A percentile compares a stretch with the other conserved stretches of the same genome.
Conservation (phyloP, 1,140 invertebrate species). For the Magallana gigas region DNA sequence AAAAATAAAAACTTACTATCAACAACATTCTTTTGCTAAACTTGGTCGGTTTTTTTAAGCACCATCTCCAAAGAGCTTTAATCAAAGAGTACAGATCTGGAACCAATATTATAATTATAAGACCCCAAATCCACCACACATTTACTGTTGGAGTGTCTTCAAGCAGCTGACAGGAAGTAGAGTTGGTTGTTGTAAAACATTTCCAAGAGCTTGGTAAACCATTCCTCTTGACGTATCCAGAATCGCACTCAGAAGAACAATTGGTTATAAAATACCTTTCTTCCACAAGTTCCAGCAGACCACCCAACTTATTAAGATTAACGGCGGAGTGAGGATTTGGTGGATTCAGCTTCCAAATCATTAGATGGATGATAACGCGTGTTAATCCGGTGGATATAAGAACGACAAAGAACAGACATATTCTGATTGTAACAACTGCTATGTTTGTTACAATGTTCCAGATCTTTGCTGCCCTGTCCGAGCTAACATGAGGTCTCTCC, state of each 20-base stretch:
- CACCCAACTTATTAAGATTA: background rate
- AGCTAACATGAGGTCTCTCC: background rate
- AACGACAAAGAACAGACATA: background rate
- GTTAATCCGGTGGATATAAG: slow-evolving; percentile 11
- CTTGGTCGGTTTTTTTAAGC: background rate
- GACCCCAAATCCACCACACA: slow-evolving; percentile 16
- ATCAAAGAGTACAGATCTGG: background rate
- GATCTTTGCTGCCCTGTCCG: background rate
- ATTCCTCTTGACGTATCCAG: background rate
- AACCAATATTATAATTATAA: background rate
- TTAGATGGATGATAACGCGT: slow-evolving; percentile 7
- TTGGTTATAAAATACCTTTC: background rate
- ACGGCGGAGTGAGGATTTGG: background rate
- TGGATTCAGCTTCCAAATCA: slow-evolving; percentile 26
- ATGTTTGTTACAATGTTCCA: background rate
- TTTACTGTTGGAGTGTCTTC: background rate
- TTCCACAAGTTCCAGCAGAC: background rate
- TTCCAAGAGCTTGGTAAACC: background rate
- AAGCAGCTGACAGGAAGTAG: background rate
- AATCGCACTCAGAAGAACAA: background rate
- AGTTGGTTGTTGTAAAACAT: background rate
- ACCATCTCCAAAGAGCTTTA: background rate
- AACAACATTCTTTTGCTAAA: background rate
- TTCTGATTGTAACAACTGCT: background rate
- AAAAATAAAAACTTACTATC: background rate